A percentile compares a stretch with the other conserved stretches of the same genome.
These are phyloP conservation scores for Cyclina sinensis DNA, from an alignment of 1,140 invertebrate species.

Conservation along the genomic window DNA sequence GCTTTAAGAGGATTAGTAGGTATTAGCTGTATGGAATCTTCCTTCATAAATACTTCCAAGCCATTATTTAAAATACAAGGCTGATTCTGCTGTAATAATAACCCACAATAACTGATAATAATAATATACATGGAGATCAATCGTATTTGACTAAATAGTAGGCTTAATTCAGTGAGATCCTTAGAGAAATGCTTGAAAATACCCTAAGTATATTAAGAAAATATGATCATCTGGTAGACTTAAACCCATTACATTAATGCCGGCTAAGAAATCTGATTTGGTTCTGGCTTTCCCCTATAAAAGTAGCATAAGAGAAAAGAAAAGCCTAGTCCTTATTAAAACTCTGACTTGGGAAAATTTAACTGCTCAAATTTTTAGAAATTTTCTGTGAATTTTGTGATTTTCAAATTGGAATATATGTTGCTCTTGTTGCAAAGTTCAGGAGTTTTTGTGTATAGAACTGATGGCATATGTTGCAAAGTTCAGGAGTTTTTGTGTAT, in stretches of 20 bases:
- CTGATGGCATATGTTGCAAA: too few relatives aligned
- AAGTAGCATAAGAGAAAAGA: slow-evolving; percentile 72
- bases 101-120: slow-evolving; percentile 47
- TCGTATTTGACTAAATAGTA: slow-evolving; percentile 61
- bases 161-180: slow-evolving; percentile 65
- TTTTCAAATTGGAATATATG: too few relatives aligned
- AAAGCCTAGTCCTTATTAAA: slow-evolving; percentile 65
- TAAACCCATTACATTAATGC: slow-evolving; percentile 80
- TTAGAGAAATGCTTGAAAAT: slow-evolving; percentile 78
- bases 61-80: slow-evolving; percentile 51
- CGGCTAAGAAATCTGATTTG: slow-evolving; percentile 80
- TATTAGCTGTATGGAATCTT: slow-evolving; percentile 44
- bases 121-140: slow-evolving; percentile 45
- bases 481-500: too few relatives aligned
- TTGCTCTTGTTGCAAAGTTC: too few relatives aligned
- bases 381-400: not conserved
- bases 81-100: slow-evolving; percentile 47
- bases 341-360: slow-evolving; percentile 46
- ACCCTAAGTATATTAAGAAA: slow-evolving; percentile 79
- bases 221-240: slow-evolving; percentile 78
- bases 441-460: too few relatives aligned
- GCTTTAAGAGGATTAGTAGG: slow-evolving; percentile 53
- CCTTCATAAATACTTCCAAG: slow-evolving; percentile 23
- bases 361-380: not conserved
- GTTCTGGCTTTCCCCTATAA: slow-evolving; percentile 75